Conservation (phyloP, 92 coral and sea anemone species). For the Epizoanthus scotinus region DNA sequence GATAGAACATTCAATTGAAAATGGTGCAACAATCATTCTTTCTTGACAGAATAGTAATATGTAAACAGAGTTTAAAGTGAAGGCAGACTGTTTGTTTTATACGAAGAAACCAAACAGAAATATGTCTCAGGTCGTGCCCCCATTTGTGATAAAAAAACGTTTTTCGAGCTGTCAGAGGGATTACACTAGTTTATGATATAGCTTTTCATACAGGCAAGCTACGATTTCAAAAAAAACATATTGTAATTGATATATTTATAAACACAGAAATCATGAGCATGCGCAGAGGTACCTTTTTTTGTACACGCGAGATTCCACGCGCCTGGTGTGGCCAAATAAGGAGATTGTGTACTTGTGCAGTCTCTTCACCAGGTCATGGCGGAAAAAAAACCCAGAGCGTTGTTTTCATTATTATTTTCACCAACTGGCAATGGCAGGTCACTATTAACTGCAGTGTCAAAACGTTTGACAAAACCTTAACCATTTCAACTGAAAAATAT, state of each 20-base stretch:
- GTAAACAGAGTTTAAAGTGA: not conserved
- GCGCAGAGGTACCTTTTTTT: too few species aligned
- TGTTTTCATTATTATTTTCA: too few species aligned
- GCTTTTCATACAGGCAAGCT: not conserved
- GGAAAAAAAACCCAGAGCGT: too few species aligned
- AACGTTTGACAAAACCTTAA: too few species aligned
- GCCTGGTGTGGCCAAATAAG: too few species aligned
- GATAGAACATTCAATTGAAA: not conserved
- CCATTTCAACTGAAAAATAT: too few species aligned
- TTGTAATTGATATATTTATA: not conserved
- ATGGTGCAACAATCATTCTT: not conserved
- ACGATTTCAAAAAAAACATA: not conserved
- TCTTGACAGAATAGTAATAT: not conserved
- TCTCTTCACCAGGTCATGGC: too few species aligned
- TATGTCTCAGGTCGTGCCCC: not conserved
- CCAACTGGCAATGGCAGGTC: too few species aligned
- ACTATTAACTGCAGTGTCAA: too few species aligned
- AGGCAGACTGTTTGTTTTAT: not conserved
- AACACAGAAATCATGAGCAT: too few species aligned
- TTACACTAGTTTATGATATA: not conserved
- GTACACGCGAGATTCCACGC: too few species aligned
- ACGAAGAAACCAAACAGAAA: not conserved
- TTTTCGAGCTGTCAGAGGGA: not conserved
- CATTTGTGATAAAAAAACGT: not conserved
- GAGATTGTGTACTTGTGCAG: too few species aligned